Base-by-base conservation (phyloP, 2,888 invertebrate genomes). In the Dyspetes luteomarginatus region DNA sequence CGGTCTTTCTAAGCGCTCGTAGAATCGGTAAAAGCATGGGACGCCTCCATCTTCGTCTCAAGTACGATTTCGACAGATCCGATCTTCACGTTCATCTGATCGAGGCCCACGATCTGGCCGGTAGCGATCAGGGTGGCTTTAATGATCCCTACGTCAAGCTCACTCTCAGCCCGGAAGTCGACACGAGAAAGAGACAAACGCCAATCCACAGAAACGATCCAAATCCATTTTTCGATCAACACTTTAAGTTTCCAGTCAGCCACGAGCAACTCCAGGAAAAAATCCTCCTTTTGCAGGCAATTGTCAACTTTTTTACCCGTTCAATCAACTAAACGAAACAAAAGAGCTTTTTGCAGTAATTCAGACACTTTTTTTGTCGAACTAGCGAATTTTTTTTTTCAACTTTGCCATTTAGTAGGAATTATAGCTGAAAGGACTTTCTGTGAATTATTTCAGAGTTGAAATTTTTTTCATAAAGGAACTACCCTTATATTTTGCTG, bases 71-170 rank as follows among this genome's bases (percentile, higher is more conserved):
- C 89, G 96, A 97, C 91, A 94, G 97, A 83, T 97, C 97, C 15
- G 98, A 98, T 92, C 93, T 98, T 85, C 96, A 97, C 84, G 96
- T 97, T n/a, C 97, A 98, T 93, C 93, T 98, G 84, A 97, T 98
- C 92, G 97, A 98, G 95, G 97, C 97, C 12, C 97, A 97, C 91
- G 96, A 97, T 91, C 93, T 98, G 24, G 96, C 96, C 1, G 95
- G 96, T 64, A 96, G 96, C 90, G 97, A 97, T 85, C 95, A 96
- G 64, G 97, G 97, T 0, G 97, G 97, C 17, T 97, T 97, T 92
- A 96, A 96, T 89, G 97, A 98, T 92, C 97, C 98, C 0, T 98
- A 97, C 92, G 97, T 98, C 12, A 95, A 96, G 3, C 93, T 98
- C 4, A 94, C 94, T 50, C 93, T 98, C 15, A 93, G 95, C n/a